phyloP scores from a whole-genome alignment of 2,113 vertebrate genomes.

The Alligator mississippiensis region DNA sequence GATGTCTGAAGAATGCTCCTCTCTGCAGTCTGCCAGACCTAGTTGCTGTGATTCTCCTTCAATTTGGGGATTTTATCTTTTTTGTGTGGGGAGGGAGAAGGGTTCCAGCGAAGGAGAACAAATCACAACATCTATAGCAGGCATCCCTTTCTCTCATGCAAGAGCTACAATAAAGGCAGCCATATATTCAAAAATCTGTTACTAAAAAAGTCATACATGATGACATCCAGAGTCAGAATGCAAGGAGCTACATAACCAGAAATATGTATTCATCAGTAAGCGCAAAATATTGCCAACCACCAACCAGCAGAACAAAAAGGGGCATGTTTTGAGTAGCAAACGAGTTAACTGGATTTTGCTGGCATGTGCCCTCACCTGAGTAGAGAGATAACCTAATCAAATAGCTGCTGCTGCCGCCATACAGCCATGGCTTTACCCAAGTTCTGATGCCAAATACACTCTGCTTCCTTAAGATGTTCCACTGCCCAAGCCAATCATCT shows the following conservation, averaged over 20 bases:
- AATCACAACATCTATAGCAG: not conserved
- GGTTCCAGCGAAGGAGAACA: not conserved
- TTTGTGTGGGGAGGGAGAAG: not conserved
- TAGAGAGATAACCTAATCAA: not conserved
- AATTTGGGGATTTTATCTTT: not conserved
- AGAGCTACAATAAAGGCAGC: not conserved
- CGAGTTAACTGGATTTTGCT: not conserved
- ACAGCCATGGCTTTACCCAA: not conserved
- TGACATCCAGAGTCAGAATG: not conserved
- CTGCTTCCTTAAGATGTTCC: not conserved
- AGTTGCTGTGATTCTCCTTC: not conserved
- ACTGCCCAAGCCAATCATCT: not conserved
- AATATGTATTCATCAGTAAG: not conserved
- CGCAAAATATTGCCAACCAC: not conserved
- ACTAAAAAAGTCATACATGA: not conserved
- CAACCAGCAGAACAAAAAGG: not conserved
- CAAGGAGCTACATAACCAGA: not conserved
- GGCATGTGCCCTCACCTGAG: not conserved
- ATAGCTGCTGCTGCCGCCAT: conserved; percentile 1
- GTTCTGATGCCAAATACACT: not conserved
- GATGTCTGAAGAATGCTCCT: not conserved
- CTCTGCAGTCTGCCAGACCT: not conserved
- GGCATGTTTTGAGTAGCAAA: not conserved
- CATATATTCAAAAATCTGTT: not conserved
- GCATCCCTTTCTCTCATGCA: not conserved